Conservation (phyloP, 2,888 invertebrate species). For the Tetragnatha montana region DNA sequence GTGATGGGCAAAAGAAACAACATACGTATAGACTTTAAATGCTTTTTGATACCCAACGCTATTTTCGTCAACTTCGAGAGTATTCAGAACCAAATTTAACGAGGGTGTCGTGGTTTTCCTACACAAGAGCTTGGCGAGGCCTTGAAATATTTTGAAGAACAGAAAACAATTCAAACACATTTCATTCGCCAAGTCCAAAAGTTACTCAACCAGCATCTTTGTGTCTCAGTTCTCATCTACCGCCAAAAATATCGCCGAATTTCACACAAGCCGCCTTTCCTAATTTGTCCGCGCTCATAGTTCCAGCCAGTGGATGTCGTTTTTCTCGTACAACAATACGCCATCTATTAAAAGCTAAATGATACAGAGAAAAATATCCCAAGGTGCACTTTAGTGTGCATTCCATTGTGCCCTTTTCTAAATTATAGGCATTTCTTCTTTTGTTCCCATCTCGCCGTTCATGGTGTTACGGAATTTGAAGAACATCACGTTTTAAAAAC, state of each 20-base stretch:
- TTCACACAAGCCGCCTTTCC: background rate
- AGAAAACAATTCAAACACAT: background rate
- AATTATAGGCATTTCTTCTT: slow-evolving; percentile 24
- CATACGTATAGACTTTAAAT: too few species aligned
- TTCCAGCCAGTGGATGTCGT: background rate
- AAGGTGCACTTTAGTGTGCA: background rate
- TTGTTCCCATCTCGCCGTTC: background rate
- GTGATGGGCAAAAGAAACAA: too few species aligned
- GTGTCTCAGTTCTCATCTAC: background rate
- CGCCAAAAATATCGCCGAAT: slow-evolving; percentile 15
- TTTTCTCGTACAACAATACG: slow-evolving; percentile 22
- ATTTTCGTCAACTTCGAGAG: too few species aligned
- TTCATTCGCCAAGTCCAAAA: background rate
- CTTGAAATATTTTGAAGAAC: background rate
- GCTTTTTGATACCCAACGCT: too few species aligned
- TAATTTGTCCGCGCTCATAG: background rate
- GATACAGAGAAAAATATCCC: background rate
- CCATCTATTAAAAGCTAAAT: slow-evolving; percentile 21
- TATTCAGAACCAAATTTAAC: too few species aligned
- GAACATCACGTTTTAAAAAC: slow-evolving; percentile 7
- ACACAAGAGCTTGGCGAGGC: too few species aligned
- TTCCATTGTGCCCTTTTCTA: slow-evolving; percentile 25
- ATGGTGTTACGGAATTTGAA: slow-evolving; percentile 34
- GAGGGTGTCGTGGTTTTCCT: too few species aligned
- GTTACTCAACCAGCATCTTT: background rate